A percentile compares a stretch with the other conserved stretches of the same genome.
These are phyloP conservation scores for Cyprinodon tularosa DNA, from an alignment of 2,113 vertebrate genomes.

Conservation along the genomic window DNA sequence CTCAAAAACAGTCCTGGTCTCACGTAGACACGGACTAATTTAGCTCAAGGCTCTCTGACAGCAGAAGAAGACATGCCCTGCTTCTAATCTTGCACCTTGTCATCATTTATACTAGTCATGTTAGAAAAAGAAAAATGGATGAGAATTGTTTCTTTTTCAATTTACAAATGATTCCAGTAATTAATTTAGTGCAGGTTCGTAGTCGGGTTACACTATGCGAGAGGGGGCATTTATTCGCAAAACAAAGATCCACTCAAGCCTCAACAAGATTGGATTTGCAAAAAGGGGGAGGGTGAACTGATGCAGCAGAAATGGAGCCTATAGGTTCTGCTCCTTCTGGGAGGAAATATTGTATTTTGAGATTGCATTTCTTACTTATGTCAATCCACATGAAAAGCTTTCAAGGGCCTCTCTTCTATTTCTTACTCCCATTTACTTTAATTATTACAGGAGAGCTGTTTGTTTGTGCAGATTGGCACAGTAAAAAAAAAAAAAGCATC, in stretches of 20 bases:
- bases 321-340: constrained; percentile 3
- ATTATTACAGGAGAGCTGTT: not conserved
- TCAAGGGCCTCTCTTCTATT: not conserved
- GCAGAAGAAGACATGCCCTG: constrained; percentile 41
- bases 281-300: not conserved
- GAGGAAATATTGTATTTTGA: not conserved
- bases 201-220: not conserved
- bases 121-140: not conserved
- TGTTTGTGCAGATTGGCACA: not conserved
- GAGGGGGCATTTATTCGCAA: not conserved
- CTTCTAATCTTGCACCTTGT: constrained; percentile 30
- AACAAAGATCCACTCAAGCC: not conserved
- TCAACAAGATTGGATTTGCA: not conserved
- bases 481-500: constrained; percentile 2
- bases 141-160: not conserved
- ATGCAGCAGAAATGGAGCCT: constrained; percentile 4
- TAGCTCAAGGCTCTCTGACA: constrained; percentile 60
- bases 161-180: not conserved
- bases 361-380: not conserved
- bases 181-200: constrained; percentile 12
- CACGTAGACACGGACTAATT: constrained; percentile 60
- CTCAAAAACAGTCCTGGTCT: constrained; percentile 59
- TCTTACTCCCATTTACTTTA: not conserved
- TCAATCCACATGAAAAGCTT: not conserved
- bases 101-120: not conserved